Conservation (phyloP, 2,888 invertebrate genomes). For the Ectemnius lituratus region DNA sequence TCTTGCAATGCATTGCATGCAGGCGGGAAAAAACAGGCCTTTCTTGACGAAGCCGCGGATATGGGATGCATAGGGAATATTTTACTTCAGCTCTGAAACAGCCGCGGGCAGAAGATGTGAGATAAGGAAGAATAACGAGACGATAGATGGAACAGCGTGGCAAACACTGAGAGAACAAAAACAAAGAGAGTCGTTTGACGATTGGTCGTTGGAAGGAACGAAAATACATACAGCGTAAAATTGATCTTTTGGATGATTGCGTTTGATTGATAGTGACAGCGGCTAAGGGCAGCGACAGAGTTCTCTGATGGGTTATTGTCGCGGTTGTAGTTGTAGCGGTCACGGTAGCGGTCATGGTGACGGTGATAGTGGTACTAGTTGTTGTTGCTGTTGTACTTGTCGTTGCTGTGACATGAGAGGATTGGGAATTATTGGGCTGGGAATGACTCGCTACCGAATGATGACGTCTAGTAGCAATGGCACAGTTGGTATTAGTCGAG, state of each 20-base stretch:
- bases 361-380: constrained; percentile 52
- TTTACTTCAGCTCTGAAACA: constrained; percentile 11
- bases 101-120: not conserved
- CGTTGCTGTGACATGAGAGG: constrained; percentile 71
- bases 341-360: constrained; percentile 57
- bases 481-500: constrained; percentile 72
- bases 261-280: constrained; percentile 79
- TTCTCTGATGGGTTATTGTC: constrained; percentile 82
- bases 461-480: constrained; percentile 74
- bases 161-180: constrained; percentile 50
- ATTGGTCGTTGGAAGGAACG: constrained; percentile 60
- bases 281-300: constrained; percentile 84
- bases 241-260: constrained; percentile 77
- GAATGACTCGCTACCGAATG: constrained; percentile 77
- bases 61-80: constrained; percentile 27
- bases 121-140: not conserved
- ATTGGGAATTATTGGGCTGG: constrained; percentile 76
- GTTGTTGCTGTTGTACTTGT: constrained; percentile 59
- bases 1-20: constrained; percentile 57
- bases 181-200: constrained; percentile 44
- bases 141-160: constrained; percentile 23
- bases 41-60: constrained; percentile 9
- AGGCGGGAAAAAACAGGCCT: constrained; percentile 22
- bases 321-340: constrained; percentile 68
- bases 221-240: constrained; percentile 78